Evolutionary conservation across 2,888 invertebrate genomes (phyloP).

Genomic region (Suillia variegata): DNA sequence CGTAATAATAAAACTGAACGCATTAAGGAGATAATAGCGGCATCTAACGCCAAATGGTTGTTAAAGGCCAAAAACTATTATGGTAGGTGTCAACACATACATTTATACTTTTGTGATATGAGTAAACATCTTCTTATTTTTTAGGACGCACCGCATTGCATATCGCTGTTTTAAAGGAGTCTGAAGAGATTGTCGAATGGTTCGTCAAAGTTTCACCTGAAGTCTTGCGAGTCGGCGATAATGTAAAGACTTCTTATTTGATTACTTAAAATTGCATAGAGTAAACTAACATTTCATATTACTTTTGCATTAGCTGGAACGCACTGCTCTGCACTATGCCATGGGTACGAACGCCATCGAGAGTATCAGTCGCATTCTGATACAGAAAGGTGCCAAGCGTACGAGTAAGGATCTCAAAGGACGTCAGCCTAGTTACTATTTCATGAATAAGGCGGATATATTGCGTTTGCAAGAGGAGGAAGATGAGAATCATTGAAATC

Average conservation of each 20-base stretch:
- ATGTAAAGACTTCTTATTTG: constrained; percentile 74
- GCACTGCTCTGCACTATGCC: constrained; percentile 87
- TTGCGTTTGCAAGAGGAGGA: constrained; percentile 84
- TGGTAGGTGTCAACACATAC: constrained; percentile 41
- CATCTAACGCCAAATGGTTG: constrained; percentile 52
- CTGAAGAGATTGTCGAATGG: constrained; percentile 79
- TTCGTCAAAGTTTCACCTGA: constrained; percentile 76
- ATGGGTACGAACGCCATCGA: constrained; percentile 89
- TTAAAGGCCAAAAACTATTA: constrained; percentile 60
- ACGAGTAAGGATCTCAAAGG: constrained; percentile 86
- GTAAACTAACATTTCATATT: too few species aligned
- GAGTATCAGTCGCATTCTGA: constrained; percentile 77
- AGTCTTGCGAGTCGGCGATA: constrained; percentile 78
- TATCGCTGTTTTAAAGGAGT: constrained; percentile 83
- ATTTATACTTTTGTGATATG: neutral
- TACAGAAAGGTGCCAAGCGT: constrained; percentile 82
- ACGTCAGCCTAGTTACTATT: constrained; percentile 88
- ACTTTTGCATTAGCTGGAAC: constrained; percentile 70
- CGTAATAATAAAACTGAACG: constrained; percentile 68
- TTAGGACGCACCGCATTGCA: constrained; percentile 79
- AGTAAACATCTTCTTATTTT: neutral
- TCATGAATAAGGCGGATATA: constrained; percentile 90
- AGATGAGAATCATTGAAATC: constrained; percentile 61
- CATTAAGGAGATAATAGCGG: constrained; percentile 65
- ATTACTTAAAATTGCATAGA: constrained; percentile 6